These are phyloP conservation scores for Podarcis siculus DNA, from an alignment of 2,797 vertebrate species.

Conservation along the genomic window DNA sequence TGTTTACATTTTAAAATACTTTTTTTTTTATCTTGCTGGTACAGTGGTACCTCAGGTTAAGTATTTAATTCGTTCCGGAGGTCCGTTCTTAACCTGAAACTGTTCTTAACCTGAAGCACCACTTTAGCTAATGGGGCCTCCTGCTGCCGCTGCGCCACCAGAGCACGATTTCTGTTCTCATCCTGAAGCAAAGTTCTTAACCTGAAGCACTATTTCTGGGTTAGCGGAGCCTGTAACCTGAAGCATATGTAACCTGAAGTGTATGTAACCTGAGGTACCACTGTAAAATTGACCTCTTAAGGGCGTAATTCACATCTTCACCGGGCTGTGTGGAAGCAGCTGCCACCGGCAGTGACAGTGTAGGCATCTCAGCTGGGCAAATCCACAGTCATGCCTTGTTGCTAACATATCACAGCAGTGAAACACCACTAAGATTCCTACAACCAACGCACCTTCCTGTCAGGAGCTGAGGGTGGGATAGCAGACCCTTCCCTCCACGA, in stretches of 20 bases:
- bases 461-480: neutral
- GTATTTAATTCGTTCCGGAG: too few species aligned
- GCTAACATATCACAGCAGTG: neutral
- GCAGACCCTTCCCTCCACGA: neutral
- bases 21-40: neutral
- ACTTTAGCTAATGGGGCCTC: too few species aligned
- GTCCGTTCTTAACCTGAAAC: too few species aligned
- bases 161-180: too few species aligned
- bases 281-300: neutral
- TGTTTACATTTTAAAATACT: neutral
- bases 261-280: too few species aligned
- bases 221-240: too few species aligned
- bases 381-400: neutral
- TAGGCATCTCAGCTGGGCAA: neutral
- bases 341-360: neutral
- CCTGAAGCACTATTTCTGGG: too few species aligned
- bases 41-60: too few species aligned
- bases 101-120: too few species aligned
- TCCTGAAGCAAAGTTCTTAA: too few species aligned
- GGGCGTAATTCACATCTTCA: neutral
- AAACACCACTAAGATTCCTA: neutral
- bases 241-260: too few species aligned
- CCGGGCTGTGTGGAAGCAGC: neutral
- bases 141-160: too few species aligned
- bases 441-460: neutral